A percentile compares a stretch with the other conserved stretches of the same genome.
Evolutionary conservation across 2,888 invertebrate species (phyloP).

Genomic region (Himalopsyche anomala): DNA sequence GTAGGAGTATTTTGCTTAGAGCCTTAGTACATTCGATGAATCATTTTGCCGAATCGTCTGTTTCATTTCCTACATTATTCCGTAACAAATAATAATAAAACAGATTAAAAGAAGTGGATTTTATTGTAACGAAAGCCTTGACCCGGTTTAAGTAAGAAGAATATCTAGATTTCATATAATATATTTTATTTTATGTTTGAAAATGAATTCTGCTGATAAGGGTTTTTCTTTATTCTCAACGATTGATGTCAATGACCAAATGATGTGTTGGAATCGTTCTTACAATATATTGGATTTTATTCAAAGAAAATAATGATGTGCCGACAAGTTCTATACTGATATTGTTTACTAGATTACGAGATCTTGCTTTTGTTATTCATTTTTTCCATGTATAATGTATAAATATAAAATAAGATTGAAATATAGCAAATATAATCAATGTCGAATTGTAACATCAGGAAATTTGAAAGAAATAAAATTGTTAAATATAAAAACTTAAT

Average conservation of each 20-base stretch:
- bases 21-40: neutral
- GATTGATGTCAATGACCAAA: neutral
- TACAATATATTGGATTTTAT: neutral
- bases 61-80: neutral
- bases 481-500: too few species aligned
- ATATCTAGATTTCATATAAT: neutral
- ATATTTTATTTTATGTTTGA: neutral
- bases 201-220: conserved; percentile 17
- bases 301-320: conserved; percentile 4
- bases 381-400: neutral
- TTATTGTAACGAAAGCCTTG: neutral
- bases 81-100: conserved; percentile 16
- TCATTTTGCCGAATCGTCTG: neutral
- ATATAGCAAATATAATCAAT: too few species aligned
- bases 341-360: neutral
- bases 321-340: neutral
- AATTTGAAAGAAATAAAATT: too few species aligned
- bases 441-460: too few species aligned
- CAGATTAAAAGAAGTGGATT: conserved; percentile 13
- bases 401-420: too few species aligned
- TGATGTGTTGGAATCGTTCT: neutral
- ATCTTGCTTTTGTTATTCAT: neutral
- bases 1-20: neutral
- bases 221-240: neutral
- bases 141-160: neutral